Evolutionary conservation across 2,797 vertebrate genomes (phyloP).

Genomic region (Hipposideros larvatus): DNA sequence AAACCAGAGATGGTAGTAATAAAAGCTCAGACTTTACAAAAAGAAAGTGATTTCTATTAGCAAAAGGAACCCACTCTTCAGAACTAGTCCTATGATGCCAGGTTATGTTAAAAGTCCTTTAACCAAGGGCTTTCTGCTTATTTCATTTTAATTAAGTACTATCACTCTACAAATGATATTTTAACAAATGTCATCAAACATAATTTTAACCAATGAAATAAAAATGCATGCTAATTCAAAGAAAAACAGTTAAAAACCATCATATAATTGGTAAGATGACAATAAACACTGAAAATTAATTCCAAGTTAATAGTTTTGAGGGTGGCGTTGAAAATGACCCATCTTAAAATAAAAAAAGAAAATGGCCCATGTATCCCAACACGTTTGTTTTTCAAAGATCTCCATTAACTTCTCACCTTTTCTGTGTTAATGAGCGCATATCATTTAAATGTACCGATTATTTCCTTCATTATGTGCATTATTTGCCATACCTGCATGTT

Average conservation of each 20-base stretch:
- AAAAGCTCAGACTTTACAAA: conserved; percentile 44
- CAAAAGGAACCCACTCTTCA: conserved; percentile 12
- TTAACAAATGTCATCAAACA: conserved; percentile 34
- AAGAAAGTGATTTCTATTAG: background rate
- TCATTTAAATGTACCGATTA: background rate
- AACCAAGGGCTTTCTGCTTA: background rate
- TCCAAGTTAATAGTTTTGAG: conserved; percentile 23
- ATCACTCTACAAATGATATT: conserved; percentile 9
- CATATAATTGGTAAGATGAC: conserved; percentile 23
- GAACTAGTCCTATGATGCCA: background rate
- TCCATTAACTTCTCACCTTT: conserved; percentile 37
- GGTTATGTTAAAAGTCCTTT: conserved; percentile 48
- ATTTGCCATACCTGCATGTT: background rate
- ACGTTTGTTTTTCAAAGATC: conserved; percentile 20
- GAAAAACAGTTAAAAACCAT: background rate
- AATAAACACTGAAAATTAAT: conserved; percentile 46
- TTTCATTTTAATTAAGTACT: conserved; percentile 17
- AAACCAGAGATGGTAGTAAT: conserved; percentile 16
- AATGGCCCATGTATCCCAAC: background rate
- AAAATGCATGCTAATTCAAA: conserved; percentile 27
- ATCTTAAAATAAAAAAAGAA: background rate
- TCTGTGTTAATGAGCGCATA: conserved; percentile 1
- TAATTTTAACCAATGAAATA: conserved; percentile 32
- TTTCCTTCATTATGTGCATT: background rate
- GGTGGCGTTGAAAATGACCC: background rate